A percentile compares a stretch with the other conserved stretches of the same genome.
Conservation (phyloP, 2,113 vertebrate genomes). For the Acinonyx jubatus region DNA sequence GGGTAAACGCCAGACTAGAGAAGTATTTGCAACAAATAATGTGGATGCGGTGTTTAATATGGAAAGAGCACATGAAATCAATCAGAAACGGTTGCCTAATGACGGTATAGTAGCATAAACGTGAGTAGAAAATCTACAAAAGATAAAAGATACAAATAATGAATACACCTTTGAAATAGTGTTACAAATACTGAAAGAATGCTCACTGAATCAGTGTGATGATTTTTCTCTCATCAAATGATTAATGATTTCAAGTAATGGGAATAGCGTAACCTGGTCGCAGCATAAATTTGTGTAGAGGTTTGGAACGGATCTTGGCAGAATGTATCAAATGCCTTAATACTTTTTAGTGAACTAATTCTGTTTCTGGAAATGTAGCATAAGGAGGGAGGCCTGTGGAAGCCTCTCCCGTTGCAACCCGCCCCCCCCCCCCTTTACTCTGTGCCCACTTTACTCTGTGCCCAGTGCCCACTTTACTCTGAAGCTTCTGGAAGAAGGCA, state of each 20-base stretch:
- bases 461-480: neutral
- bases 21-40: neutral
- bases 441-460: too few relatives aligned
- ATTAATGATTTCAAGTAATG: neutral
- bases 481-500: neutral
- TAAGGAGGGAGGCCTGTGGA: neutral
- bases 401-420: neutral
- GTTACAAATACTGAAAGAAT: too few relatives aligned
- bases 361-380: neutral
- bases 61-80: neutral
- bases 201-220: fast-evolving
- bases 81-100: neutral
- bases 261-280: neutral
- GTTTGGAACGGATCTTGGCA: neutral
- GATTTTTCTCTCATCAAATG: neutral
- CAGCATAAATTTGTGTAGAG: neutral
- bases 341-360: neutral
- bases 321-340: neutral
- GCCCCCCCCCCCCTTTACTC: too few relatives aligned
- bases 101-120: neutral
- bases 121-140: neutral
- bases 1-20: neutral
- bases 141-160: neutral
- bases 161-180: neutral
- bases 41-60: neutral